Conservation (phyloP, 2,888 invertebrate genomes). For the Hypomecis atomaria region DNA sequence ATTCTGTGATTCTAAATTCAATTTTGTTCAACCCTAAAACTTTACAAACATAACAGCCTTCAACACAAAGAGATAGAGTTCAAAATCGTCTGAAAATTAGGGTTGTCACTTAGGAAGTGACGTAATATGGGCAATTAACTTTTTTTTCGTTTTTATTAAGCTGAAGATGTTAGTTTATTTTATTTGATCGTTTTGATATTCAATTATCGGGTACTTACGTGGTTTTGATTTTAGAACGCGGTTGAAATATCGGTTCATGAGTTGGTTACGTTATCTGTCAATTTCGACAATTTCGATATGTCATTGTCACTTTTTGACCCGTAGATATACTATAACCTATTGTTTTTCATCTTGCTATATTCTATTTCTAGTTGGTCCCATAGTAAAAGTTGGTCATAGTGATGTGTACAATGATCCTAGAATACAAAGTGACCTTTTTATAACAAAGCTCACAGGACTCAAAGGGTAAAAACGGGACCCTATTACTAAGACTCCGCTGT, state of each 20-base stretch:
- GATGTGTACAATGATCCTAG: too few species aligned
- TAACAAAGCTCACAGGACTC: too few species aligned
- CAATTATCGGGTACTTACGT: slow-evolving; percentile 20
- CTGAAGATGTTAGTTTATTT: slow-evolving; percentile 26
- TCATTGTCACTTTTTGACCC: too few species aligned
- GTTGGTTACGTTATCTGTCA: too few species aligned
- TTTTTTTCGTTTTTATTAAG: slow-evolving; percentile 29
- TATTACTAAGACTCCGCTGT: too few species aligned
- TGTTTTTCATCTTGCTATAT: too few species aligned
- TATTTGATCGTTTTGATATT: slow-evolving; percentile 22
- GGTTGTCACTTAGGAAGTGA: slow-evolving; percentile 38
- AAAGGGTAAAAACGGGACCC: too few species aligned
- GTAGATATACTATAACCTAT: too few species aligned
- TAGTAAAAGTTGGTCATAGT: too few species aligned
- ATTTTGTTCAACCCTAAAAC: slow-evolving; percentile 2
- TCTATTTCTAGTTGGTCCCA: too few species aligned
- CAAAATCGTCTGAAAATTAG: slow-evolving; percentile 7
- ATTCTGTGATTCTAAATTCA: slow-evolving; percentile 19
- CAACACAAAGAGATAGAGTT: slow-evolving; percentile 3
- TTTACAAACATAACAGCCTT: slow-evolving; percentile 6
- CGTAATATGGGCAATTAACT: slow-evolving; percentile 40
- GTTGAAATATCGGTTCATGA: background rate
- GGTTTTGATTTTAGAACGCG: slow-evolving; percentile 5
- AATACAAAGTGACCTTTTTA: too few species aligned
- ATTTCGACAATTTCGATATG: too few species aligned